Percentiles rank a stretch among this genome's conserved stretches.
Conservation (phyloP, 2,888 invertebrate species). For the Caenorhabditis doughertyi region DNA sequence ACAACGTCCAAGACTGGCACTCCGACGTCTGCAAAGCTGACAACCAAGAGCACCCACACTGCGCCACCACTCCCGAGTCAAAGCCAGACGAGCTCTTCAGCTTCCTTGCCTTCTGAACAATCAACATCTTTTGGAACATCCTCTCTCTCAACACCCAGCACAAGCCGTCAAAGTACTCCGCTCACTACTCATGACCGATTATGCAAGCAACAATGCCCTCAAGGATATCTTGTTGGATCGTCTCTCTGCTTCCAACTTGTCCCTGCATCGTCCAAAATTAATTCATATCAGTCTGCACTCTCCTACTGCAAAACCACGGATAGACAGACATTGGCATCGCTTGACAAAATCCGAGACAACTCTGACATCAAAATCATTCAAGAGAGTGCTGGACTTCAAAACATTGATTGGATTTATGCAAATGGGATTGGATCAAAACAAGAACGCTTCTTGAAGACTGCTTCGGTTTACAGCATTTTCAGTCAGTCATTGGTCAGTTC, state of each 20-base stretch:
- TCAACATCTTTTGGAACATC: too few relatives aligned
- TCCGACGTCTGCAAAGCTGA: too few relatives aligned
- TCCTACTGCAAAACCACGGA: constrained; percentile 13
- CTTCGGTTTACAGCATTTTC: constrained; percentile 31
- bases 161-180: too few relatives aligned
- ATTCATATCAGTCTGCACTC: constrained; percentile 8
- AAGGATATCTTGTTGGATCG: constrained; percentile 8
- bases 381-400: constrained; percentile 8
- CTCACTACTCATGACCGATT: background rate
- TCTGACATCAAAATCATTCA: constrained; percentile 24
- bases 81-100: too few relatives aligned
- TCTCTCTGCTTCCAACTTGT: background rate
- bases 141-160: too few relatives aligned
- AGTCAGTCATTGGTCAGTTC: constrained; percentile 21
- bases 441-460: constrained; percentile 26
- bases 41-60: too few relatives aligned
- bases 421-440: constrained; percentile 28
- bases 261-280: background rate
- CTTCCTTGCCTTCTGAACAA: too few relatives aligned
- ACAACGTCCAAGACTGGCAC: too few relatives aligned
- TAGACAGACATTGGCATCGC: constrained; percentile 19
- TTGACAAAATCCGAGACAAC: constrained; percentile 18
- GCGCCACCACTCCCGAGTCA: too few relatives aligned
- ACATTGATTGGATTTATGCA: constrained; percentile 31
- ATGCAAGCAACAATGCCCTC: background rate